A percentile compares a stretch with the other conserved stretches of the same genome.
These are phyloP conservation scores for Athalia cordata DNA, from an alignment of 2,888 invertebrate species.

Conservation along the genomic window DNA sequence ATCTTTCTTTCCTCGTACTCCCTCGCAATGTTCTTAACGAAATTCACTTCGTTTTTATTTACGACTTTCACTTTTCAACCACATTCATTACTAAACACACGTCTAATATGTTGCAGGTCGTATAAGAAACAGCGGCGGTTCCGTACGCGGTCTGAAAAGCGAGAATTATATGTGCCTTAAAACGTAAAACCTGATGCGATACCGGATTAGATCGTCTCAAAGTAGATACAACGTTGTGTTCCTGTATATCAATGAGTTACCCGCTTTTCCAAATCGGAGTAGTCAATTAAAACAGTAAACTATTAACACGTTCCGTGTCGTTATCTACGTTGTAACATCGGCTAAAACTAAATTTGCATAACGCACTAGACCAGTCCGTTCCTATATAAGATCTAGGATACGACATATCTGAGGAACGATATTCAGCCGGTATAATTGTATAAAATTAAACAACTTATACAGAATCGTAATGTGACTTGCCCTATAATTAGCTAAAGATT, in stretches of 20 bases:
- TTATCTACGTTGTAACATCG: constrained; percentile 14
- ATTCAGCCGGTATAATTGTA: constrained; percentile 1
- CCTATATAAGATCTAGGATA: background rate
- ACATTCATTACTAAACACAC: no score
- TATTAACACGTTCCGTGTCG: constrained; percentile 6
- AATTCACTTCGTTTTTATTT: no score
- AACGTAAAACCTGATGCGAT: background rate
- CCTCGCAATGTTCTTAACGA: no score
- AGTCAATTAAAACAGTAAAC: constrained; percentile 27
- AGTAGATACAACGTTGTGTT: constrained; percentile 20
- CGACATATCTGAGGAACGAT: background rate
- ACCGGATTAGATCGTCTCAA: constrained; percentile 12
- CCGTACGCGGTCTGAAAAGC: no score
- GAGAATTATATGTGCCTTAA: background rate
- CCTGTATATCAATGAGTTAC: background rate
- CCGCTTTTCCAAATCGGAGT: constrained; percentile 11
- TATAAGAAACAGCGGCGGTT: no score
- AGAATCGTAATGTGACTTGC: background rate
- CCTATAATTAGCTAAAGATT: background rate
- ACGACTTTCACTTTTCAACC: no score
- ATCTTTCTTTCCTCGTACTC: no score
- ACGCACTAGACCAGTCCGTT: background rate
- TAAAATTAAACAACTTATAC: constrained; percentile 15
- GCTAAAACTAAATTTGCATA: constrained; percentile 11
- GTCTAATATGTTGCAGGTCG: no score